Conservation (phyloP, 2,888 invertebrate genomes). For the Agriotes lineatus region DNA sequence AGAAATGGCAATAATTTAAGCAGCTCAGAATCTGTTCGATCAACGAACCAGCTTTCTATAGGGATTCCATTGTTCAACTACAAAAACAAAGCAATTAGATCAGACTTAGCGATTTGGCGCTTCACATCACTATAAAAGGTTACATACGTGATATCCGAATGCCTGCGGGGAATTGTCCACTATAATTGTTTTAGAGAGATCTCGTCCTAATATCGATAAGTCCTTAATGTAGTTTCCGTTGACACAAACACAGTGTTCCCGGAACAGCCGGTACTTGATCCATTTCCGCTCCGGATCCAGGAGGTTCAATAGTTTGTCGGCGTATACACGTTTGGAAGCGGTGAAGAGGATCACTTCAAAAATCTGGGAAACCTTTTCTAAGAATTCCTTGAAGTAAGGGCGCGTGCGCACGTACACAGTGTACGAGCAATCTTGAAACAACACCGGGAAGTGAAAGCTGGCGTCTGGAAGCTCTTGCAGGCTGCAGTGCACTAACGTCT, state of each 20-base stretch:
- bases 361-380: slow-evolving; percentile 84
- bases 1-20: slow-evolving; percentile 93
- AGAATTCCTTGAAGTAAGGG: slow-evolving; percentile 92
- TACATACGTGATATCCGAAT: slow-evolving; percentile 86
- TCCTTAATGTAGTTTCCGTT: slow-evolving; percentile 98
- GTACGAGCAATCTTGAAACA: slow-evolving; percentile 92
- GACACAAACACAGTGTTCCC: slow-evolving; percentile 95
- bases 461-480: slow-evolving; percentile 92
- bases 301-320: slow-evolving; percentile 91
- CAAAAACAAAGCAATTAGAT: background rate
- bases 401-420: slow-evolving; percentile 88
- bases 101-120: slow-evolving; percentile 69
- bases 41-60: slow-evolving; percentile 97
- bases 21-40: slow-evolving; percentile 88
- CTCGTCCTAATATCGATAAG: slow-evolving; percentile 91
- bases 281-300: slow-evolving; percentile 89
- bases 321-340: slow-evolving; percentile 95
- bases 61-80: slow-evolving; percentile 96
- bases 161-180: slow-evolving; percentile 94
- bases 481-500: slow-evolving; percentile 96
- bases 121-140: slow-evolving; percentile 73
- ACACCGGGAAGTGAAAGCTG: slow-evolving; percentile 92
- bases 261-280: slow-evolving; percentile 92
- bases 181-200: slow-evolving; percentile 88
- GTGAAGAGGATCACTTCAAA: slow-evolving; percentile 97